These are phyloP conservation scores for Diorhabda elongata DNA, from an alignment of 1,140 invertebrate genomes.

Conservation along the genomic window DNA sequence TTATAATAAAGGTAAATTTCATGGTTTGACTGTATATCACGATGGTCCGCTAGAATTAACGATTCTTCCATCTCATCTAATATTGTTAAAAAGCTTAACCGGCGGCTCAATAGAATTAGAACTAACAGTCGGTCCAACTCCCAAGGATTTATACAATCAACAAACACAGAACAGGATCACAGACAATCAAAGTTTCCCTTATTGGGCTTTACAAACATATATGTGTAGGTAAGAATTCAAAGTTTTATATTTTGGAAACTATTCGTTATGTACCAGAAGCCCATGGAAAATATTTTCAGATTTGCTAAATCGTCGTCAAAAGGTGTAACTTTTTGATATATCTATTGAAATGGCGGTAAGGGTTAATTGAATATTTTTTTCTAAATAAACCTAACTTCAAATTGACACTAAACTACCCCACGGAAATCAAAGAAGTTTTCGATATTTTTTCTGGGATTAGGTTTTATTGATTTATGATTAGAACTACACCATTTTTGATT, in stretches of 20 bases:
- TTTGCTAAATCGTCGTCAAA: neutral
- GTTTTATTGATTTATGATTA: no score
- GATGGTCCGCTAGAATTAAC: constrained; percentile 42
- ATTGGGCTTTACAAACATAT: constrained; percentile 40
- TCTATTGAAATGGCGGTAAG: no score
- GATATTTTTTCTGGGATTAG: no score
- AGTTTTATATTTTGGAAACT: neutral
- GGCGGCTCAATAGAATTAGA: constrained; percentile 34
- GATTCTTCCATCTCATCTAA: constrained; percentile 39
- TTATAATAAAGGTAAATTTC: constrained; percentile 39
- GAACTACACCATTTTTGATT: no score
- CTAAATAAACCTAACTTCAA: no score
- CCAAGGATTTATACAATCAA: constrained; percentile 33
- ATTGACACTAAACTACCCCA: no score
- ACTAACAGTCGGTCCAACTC: constrained; percentile 38
- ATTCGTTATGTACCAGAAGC: no score
- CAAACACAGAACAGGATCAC: constrained; percentile 7
- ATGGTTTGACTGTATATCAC: constrained; percentile 39
- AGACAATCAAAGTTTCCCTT: constrained; percentile 23
- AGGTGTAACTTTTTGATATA: no score
- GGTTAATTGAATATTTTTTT: no score
- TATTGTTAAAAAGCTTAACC: constrained; percentile 37
- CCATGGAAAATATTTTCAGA: neutral
- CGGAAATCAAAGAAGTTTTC: no score
- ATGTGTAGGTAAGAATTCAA: constrained; percentile 42